A percentile compares a stretch with the other conserved stretches of the same genome.
Conservation (phyloP, 2,888 invertebrate genomes). For the Melanargia galathea region DNA sequence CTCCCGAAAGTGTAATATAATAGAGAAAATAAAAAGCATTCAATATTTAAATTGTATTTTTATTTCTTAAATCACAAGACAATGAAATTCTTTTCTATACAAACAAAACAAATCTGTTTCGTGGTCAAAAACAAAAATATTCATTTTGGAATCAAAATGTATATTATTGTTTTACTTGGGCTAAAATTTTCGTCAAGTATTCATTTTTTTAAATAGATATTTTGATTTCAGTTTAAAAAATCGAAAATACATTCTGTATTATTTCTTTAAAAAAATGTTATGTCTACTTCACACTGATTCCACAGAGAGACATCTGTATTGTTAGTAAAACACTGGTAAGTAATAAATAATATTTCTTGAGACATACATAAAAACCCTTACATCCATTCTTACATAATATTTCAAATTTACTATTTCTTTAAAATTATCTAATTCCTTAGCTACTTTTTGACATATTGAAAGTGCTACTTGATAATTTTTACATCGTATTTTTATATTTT, state of each 20-base stretch:
- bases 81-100: not conserved
- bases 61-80: conserved; percentile 11
- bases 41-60: conserved; percentile 29
- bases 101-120: not conserved
- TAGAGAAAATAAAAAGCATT: conserved; percentile 29
- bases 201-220: conserved; percentile 7
- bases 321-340: conserved; percentile 11
- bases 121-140: conserved; percentile 4
- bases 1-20: conserved; percentile 2
- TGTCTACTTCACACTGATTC: not conserved
- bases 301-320: not conserved
- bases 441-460: not conserved
- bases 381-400: conserved; percentile 1
- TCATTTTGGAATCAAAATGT: not conserved
- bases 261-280: not conserved
- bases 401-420: conserved; percentile 1
- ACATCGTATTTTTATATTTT: not conserved
- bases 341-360: not conserved
- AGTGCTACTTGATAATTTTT: not conserved
- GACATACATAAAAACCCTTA: conserved; percentile 4
- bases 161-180: not conserved
- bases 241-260: not conserved
- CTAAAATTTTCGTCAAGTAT: not conserved
- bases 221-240: not conserved
- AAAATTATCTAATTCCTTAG: not conserved